Percentiles rank a stretch among this genome's conserved stretches.
phyloP scores from a whole-genome alignment of 2,113 vertebrate genomes.

The Odontesthes bonariensis region DNA sequence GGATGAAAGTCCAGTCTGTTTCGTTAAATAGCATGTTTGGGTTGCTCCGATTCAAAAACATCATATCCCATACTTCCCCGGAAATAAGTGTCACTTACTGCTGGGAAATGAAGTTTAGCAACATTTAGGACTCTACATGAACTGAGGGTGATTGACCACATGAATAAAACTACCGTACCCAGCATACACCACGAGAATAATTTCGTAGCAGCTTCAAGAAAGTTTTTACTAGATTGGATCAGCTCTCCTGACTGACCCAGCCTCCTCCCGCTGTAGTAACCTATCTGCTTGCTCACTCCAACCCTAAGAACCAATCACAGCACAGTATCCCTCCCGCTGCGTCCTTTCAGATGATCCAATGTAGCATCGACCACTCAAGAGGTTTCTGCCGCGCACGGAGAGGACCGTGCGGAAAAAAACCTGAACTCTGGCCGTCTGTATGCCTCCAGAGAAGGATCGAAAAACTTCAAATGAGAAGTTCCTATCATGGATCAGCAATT shows the following conservation, averaged over 20 bases:
- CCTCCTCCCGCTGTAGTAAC: not conserved
- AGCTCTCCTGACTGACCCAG: not conserved
- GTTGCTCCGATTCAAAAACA: constrained; percentile 3
- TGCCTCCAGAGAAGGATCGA: constrained; percentile 44
- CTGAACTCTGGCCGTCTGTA: constrained; percentile 74
- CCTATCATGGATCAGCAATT: constrained; percentile 15
- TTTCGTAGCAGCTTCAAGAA: constrained; percentile 65
- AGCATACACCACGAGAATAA: constrained; percentile 14
- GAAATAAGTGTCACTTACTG: fast-evolving
- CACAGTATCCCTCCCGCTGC: constrained; percentile 14
- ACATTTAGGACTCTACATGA: fast-evolving
- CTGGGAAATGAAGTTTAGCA: constrained; percentile 60
- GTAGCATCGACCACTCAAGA: constrained; percentile 42
- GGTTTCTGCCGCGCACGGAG: constrained; percentile 78
- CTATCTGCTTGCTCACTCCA: not conserved
- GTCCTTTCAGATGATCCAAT: constrained; percentile 16
- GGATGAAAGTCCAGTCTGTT: not conserved
- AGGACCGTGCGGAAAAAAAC: constrained; percentile 77
- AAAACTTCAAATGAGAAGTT: constrained; percentile 67
- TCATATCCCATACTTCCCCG: constrained; percentile 32
- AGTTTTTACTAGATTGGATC: constrained; percentile 9
- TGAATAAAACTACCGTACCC: constrained; percentile 71
- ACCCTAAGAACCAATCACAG: constrained; percentile 4
- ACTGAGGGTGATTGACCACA: fast-evolving
- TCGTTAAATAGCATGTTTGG: constrained; percentile 30